Conservation (phyloP, 2,113 vertebrate species). For the Fregetta grallaria region DNA sequence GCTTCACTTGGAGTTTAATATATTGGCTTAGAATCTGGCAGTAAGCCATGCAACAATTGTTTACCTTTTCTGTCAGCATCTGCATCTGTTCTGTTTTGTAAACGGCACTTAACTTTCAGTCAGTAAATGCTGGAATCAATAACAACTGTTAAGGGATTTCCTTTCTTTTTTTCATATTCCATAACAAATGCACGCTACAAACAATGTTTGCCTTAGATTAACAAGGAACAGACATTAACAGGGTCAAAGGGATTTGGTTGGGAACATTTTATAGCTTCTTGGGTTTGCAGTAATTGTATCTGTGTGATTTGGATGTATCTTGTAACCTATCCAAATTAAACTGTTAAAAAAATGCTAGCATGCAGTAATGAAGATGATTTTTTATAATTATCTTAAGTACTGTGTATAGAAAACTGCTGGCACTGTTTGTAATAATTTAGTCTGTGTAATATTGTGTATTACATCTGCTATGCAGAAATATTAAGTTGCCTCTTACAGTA, state of each 20-base stretch:
- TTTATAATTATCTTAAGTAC: conserved; percentile 80
- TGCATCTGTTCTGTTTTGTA: conserved; percentile 99
- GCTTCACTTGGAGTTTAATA: conserved; percentile 97
- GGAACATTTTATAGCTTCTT: conserved; percentile 74
- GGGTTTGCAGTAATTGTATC: conserved; percentile 74
- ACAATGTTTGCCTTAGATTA: conserved; percentile 83
- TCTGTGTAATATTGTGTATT: conserved; percentile 68
- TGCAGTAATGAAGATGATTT: conserved; percentile 77
- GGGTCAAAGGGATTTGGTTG: conserved; percentile 80
- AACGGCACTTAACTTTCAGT: conserved; percentile 95
- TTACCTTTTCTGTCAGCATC: conserved; percentile 98
- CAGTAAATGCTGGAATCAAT: conserved; percentile 94
- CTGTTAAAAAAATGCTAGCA: conserved; percentile 74
- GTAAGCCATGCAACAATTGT: conserved; percentile 96
- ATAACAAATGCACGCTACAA: conserved; percentile 70
- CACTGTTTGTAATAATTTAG: conserved; percentile 75
- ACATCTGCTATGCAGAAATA: conserved; percentile 74
- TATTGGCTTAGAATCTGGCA: conserved; percentile 93
- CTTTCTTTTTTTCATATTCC: conserved; percentile 78
- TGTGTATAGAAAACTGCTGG: conserved; percentile 76
- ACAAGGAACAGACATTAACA: conserved; percentile 76
- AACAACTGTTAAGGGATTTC: conserved; percentile 97
- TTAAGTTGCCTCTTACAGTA: conserved; percentile 69
- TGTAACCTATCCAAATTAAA: conserved; percentile 80
- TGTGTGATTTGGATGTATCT: conserved; percentile 74